Conservation (phyloP, 2,888 invertebrate genomes). For the Loripinus fragilis region DNA sequence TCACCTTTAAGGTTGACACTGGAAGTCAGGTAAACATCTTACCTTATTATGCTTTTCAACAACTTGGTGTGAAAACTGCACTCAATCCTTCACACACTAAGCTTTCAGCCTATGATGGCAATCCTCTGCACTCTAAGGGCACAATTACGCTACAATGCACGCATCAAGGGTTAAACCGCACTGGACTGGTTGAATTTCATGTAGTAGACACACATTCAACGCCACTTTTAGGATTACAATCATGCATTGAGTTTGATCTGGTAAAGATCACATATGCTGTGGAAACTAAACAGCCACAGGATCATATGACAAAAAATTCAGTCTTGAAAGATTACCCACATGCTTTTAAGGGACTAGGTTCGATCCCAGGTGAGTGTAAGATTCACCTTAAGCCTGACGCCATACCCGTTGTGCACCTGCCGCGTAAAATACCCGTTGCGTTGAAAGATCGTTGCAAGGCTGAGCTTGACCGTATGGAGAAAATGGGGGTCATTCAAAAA, state of each 20-base stretch:
- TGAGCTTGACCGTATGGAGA: not conserved
- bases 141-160: not conserved
- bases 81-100: constrained; percentile 1
- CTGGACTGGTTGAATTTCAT: not conserved
- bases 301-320: too few species aligned
- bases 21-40: constrained; percentile 21
- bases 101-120: constrained; percentile 3
- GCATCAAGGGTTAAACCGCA: not conserved
- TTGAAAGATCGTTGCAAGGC: not conserved
- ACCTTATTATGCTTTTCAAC: constrained; percentile 15
- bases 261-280: not conserved
- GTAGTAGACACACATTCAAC: constrained; percentile 4
- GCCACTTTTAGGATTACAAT: constrained; percentile 14
- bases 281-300: too few species aligned
- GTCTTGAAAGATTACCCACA: not conserved
- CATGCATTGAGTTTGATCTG: constrained; percentile 3
- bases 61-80: constrained; percentile 22
- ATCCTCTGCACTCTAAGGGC: constrained; percentile 5
- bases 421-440: not conserved
- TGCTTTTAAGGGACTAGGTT: constrained; percentile 17
- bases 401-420: not conserved
- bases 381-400: constrained; percentile 16
- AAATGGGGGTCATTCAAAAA: not conserved
- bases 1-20: constrained; percentile 11
- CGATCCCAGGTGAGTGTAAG: constrained; percentile 16